Conservation (phyloP, 2,888 invertebrate species). For the Linnaemya vulpina region DNA sequence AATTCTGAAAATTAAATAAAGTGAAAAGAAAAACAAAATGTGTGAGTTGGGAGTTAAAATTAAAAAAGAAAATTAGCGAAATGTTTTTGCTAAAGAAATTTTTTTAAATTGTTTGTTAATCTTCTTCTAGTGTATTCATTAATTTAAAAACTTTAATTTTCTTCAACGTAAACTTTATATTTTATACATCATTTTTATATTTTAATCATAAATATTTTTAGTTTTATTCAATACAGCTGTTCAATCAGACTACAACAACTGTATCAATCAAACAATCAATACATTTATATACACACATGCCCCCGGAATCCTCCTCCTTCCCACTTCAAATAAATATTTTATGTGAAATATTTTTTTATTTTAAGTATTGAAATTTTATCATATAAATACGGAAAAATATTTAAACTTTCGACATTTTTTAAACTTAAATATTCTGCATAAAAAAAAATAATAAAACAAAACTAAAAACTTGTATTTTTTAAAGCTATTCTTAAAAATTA, state of each 20-base stretch:
- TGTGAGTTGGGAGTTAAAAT: conserved; percentile 54
- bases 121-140: conserved; percentile 48
- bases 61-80: conserved; percentile 49
- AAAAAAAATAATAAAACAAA: conserved; percentile 38
- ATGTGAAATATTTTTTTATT: conserved; percentile 60
- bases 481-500: conserved; percentile 74
- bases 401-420: conserved; percentile 71
- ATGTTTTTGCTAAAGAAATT: conserved; percentile 56
- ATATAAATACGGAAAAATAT: conserved; percentile 57
- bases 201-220: conserved; percentile 36
- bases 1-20: conserved; percentile 48
- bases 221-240: conserved; percentile 29
- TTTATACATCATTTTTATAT: conserved; percentile 29
- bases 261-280: conserved; percentile 62
- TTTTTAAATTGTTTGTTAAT: conserved; percentile 63
- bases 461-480: conserved; percentile 73
- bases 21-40: conserved; percentile 37
- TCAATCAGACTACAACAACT: conserved; percentile 44
- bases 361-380: conserved; percentile 67
- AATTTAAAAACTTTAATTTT: conserved; percentile 34
- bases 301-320: background rate
- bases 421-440: conserved; percentile 70
- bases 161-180: conserved; percentile 22
- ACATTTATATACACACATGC: conserved; percentile 43
- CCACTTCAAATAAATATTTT: conserved; percentile 44